Percentiles rank a stretch among this genome's conserved stretches.
Evolutionary conservation across 2,797 vertebrate species (phyloP).

Genomic region (Thaleichthys pacificus): DNA sequence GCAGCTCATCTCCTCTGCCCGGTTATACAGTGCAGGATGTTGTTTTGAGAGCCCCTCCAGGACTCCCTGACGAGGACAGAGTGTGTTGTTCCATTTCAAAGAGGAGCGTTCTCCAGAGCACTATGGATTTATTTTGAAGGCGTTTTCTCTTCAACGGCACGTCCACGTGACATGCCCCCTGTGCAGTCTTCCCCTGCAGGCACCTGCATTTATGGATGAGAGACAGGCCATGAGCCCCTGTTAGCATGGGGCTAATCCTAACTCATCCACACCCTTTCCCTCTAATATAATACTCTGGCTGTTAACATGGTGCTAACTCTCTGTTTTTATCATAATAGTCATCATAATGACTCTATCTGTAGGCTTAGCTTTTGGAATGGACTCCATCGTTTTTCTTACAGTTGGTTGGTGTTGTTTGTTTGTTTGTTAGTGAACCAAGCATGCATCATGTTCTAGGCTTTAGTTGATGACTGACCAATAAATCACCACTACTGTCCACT

Average conservation of each 20-base stretch:
- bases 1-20: neutral
- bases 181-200: constrained; percentile 41
- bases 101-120: constrained; percentile 1
- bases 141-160: neutral
- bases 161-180: constrained; percentile 36
- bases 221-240: constrained; percentile 31
- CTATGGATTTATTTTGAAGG: no score
- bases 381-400: neutral
- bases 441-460: neutral
- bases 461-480: neutral
- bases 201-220: constrained; percentile 66
- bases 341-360: neutral
- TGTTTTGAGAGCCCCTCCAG: neutral
- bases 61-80: neutral
- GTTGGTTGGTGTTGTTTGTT: no score
- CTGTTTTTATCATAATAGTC: neutral
- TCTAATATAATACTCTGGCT: constrained; percentile 11
- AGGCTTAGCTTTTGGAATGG: neutral
- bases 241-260: constrained; percentile 50
- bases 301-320: constrained; percentile 50
- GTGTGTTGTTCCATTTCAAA: constrained; percentile 16
- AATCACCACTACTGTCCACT: neutral
- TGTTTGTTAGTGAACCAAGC: neutral
- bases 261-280: constrained; percentile 6
- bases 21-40: no score